Percentiles rank a stretch among this genome's conserved stretches.
Conservation (phyloP, 1,140 invertebrate genomes). For the Tribolium madens region DNA sequence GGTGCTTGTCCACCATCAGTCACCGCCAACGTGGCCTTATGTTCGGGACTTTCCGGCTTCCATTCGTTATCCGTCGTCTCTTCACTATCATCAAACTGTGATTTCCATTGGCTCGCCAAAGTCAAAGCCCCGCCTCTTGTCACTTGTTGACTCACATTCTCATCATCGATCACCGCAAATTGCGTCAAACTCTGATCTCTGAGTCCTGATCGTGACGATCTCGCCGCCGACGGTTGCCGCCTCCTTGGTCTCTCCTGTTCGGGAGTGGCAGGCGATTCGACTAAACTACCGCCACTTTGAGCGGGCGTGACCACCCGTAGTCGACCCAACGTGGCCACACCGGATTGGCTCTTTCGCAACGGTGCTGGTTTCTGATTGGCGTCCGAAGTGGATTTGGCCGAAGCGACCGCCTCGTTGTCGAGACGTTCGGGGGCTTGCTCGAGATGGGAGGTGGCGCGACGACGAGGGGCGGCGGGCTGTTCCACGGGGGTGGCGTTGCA, state of each 20-base stretch:
- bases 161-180: constrained; percentile 93
- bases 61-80: constrained; percentile 92
- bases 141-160: constrained; percentile 92
- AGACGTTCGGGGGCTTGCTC: constrained; percentile 62
- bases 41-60: constrained; percentile 86
- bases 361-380: constrained; percentile 61
- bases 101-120: constrained; percentile 92
- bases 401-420: constrained; percentile 63
- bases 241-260: constrained; percentile 63
- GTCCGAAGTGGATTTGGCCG: constrained; percentile 61
- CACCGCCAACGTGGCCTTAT: constrained; percentile 65
- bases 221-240: constrained; percentile 60
- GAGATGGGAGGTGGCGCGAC: constrained; percentile 63
- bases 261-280: constrained; percentile 63
- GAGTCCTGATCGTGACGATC: constrained; percentile 61
- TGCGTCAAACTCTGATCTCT: constrained; percentile 80
- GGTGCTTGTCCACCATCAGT: constrained; percentile 58
- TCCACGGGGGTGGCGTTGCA: constrained; percentile 75
- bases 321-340: constrained; percentile 71
- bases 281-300: constrained; percentile 55
- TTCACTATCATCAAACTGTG: constrained; percentile 93
- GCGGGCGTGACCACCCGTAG: constrained; percentile 72
- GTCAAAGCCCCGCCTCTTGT: constrained; percentile 83
- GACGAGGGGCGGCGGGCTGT: constrained; percentile 58
- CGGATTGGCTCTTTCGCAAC: constrained; percentile 63